These are phyloP conservation scores for Caenorhabditis sp. DNA, from an alignment of 2,888 invertebrate genomes.

Conservation along the genomic window DNA sequence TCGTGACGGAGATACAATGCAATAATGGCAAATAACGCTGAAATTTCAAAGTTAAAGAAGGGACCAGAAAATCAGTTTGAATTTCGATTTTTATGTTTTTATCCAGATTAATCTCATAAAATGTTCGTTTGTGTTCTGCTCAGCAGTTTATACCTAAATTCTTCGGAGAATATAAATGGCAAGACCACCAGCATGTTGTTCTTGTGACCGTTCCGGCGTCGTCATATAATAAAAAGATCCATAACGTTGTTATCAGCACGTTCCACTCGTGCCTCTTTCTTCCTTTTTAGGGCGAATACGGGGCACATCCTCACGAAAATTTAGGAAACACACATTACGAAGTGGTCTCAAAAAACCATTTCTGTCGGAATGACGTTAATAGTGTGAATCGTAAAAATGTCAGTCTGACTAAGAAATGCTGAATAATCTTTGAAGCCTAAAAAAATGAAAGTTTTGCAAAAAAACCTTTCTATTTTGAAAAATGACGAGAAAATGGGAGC, in stretches of 20 bases:
- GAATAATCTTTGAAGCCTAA: not conserved
- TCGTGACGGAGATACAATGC: not conserved
- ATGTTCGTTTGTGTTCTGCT: not conserved
- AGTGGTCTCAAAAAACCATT: conserved; percentile 47
- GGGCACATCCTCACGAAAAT: conserved; percentile 24
- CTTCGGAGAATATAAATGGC: not conserved
- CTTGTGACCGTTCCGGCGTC: conserved; percentile 50
- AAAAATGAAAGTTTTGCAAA: no score
- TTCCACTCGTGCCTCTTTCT: conserved; percentile 41
- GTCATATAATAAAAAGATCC: conserved; percentile 43
- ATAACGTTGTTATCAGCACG: conserved; percentile 56
- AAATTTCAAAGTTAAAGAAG: conserved; percentile 25
- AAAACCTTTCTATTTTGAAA: no score
- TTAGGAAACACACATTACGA: conserved; percentile 36
- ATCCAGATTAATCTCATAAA: no score
- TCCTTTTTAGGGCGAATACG: conserved; percentile 12
- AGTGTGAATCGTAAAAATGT: conserved; percentile 5
- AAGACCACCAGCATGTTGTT: conserved; percentile 15
- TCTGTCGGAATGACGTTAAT: conserved; percentile 10
- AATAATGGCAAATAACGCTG: conserved; percentile 29
- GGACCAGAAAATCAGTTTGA: no score
- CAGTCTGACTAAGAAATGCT: conserved; percentile 11
- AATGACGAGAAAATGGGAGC: no score
- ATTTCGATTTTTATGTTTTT: no score
- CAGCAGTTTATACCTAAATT: not conserved